Conservation (phyloP, 2,888 invertebrate genomes). For the Lasioglossum villosulum region DNA sequence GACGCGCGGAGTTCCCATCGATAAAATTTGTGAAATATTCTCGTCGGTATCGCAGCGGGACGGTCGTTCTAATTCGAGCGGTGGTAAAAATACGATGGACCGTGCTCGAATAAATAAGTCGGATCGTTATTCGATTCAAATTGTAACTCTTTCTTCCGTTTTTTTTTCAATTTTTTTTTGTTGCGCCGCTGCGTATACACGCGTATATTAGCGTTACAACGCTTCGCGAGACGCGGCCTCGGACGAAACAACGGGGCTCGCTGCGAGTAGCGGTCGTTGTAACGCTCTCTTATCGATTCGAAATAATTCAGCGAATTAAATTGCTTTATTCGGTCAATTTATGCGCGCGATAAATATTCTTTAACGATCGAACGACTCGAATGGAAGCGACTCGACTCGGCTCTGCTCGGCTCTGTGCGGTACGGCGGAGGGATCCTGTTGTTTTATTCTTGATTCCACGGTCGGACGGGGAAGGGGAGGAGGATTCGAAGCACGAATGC, state of each 20-base stretch:
- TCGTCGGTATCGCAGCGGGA: slow-evolving; percentile 8
- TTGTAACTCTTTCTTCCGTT: neutral
- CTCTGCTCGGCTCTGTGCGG: neutral
- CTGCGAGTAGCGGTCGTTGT: neutral
- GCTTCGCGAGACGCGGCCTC: neutral
- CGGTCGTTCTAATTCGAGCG: slow-evolving; percentile 26
- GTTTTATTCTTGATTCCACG: neutral
- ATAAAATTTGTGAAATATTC: slow-evolving; percentile 26
- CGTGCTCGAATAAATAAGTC: slow-evolving; percentile 7
- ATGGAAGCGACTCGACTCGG: neutral
- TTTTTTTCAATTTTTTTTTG: neutral
- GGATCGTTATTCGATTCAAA: slow-evolving; percentile 19
- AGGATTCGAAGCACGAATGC: neutral
- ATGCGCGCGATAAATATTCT: slow-evolving; percentile 7
- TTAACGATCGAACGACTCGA: neutral
- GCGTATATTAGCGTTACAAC: neutral
- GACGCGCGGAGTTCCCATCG: neutral
- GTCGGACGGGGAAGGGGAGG: neutral
- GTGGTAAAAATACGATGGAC: neutral
- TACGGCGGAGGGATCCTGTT: neutral
- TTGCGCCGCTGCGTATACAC: neutral
- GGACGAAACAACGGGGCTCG: neutral
- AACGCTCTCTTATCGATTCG: slow-evolving; percentile 1
- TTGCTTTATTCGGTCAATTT: slow-evolving; percentile 11
- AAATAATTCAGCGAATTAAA: slow-evolving; percentile 17